Evolutionary conservation across 2,888 invertebrate genomes (phyloP).

Genomic region (Nomada fabriciana): DNA sequence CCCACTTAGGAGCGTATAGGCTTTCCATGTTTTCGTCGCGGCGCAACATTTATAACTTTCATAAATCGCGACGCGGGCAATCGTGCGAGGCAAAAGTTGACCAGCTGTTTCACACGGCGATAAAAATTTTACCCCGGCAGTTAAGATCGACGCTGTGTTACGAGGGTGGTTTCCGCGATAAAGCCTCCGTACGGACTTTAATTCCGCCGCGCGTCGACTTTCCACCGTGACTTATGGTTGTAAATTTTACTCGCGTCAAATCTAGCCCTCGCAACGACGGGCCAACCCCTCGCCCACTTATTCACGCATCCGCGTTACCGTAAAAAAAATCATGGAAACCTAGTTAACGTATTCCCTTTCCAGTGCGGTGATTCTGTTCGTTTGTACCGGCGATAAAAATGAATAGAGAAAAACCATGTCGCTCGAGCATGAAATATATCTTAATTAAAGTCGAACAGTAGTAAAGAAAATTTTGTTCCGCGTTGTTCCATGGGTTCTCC

Average conservation of each 20-base stretch:
- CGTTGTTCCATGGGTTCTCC: not conserved
- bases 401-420: no score
- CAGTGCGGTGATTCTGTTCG: no score
- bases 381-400: no score
- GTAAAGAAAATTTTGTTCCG: no score
- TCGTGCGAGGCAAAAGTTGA: constrained; percentile 50
- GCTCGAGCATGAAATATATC: no score
- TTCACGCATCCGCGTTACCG: no score
- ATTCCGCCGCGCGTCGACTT: constrained; percentile 11
- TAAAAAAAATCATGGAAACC: no score
- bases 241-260: not conserved
- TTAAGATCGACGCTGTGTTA: constrained; percentile 37
- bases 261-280: not conserved
- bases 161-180: constrained; percentile 19
- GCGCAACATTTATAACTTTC: constrained; percentile 63
- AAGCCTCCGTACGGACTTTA: constrained; percentile 6
- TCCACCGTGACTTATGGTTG: not conserved
- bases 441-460: no score
- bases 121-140: constrained; percentile 59
- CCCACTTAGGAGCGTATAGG: constrained; percentile 66
- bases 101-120: constrained; percentile 59
- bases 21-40: constrained; percentile 61
- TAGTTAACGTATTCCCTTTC: no score
- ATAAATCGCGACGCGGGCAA: constrained; percentile 59
- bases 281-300: no score